Evolutionary conservation across 2,797 vertebrate genomes (phyloP), one percentile per base, ranked within the genome.

Genomic region (Sarcophilus harrisii): DNA sequence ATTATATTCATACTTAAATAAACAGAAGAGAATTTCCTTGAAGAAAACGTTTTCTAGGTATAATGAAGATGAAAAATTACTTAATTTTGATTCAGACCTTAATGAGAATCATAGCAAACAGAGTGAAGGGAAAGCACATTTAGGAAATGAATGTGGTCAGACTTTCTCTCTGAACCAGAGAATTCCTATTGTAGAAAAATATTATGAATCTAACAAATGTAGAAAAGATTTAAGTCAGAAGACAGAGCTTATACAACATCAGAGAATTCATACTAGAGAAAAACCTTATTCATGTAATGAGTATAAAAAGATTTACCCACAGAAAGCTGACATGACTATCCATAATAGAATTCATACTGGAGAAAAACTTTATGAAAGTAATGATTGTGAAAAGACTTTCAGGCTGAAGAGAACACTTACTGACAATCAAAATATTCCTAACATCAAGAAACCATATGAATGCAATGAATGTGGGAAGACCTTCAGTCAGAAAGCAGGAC

Each of bases 81-180:
- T 97, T 38, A 97, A 91, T 45, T 87, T 62, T 92, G 97, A 95
- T 60, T 97, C 96, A 45, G 95, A 94, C 1, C 91, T 97, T 57
- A 97, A 92, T 90, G 96, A 98, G 62, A 97, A 97, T 60, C 94
- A 95, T 91, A 96, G 97, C 66, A 95, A 95, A n/a, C 97, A 97
- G 49, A 96, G 57, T 24, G 97, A 97, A 87, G 96, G 96, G 73
- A 98, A 97, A 58, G 87, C 91, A 1, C 93, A 95, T 4, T 73
- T 92, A 73, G 92, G 95, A 21, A 58, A n/a, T n/a, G 93, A 59
- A 24, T 90, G 94, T 27, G 90, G 38, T 90, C 94, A 94, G 54
- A 90, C 95, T 32, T 94, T 93, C 14, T 91, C 27, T 91, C 57
- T 27, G 73, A 93, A 2, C 59, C n/a, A 93, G 27, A 57, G 27